A percentile compares a stretch with the other conserved stretches of the same genome.
These are phyloP conservation scores for Papilio elwesi DNA, from an alignment of 2,888 invertebrate genomes.

Conservation along the genomic window DNA sequence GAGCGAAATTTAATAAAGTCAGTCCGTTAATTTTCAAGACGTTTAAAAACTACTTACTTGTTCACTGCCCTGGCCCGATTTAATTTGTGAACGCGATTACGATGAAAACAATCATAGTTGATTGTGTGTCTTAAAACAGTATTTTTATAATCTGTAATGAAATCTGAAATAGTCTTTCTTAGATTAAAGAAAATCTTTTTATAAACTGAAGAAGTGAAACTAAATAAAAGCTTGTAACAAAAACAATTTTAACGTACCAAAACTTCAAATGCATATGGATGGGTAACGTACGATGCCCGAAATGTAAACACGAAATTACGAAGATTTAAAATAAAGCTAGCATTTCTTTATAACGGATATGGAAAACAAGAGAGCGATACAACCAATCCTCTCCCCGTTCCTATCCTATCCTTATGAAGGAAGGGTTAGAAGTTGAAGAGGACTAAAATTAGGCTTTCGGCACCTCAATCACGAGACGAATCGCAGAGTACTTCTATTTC, in stretches of 20 bases:
- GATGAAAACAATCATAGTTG: not conserved
- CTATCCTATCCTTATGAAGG: too few species aligned
- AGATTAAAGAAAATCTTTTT: too few species aligned
- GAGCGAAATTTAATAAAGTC: conserved; percentile 51
- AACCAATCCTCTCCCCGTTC: too few species aligned
- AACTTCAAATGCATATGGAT: not conserved
- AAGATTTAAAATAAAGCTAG: too few species aligned
- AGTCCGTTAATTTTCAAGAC: conserved; percentile 38
- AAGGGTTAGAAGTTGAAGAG: too few species aligned
- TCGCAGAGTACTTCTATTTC: too few species aligned
- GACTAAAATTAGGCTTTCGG: too few species aligned
- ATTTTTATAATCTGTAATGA: not conserved
- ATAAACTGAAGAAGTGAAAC: too few species aligned
- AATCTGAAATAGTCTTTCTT: conserved; percentile 3
- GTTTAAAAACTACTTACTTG: conserved; percentile 40
- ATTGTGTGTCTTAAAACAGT: conserved; percentile 2
- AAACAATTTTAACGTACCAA: conserved; percentile 8
- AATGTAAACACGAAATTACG: not conserved
- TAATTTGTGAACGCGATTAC: conserved; percentile 28
- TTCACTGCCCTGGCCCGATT: conserved; percentile 28
- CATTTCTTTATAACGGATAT: too few species aligned
- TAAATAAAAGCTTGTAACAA: too few species aligned
- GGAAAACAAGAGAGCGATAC: too few species aligned
- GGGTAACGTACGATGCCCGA: not conserved
- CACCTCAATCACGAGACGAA: too few species aligned